phyloP scores from a whole-genome alignment of 2,113 vertebrate species.

The Mesembrinibis cayennensis region DNA sequence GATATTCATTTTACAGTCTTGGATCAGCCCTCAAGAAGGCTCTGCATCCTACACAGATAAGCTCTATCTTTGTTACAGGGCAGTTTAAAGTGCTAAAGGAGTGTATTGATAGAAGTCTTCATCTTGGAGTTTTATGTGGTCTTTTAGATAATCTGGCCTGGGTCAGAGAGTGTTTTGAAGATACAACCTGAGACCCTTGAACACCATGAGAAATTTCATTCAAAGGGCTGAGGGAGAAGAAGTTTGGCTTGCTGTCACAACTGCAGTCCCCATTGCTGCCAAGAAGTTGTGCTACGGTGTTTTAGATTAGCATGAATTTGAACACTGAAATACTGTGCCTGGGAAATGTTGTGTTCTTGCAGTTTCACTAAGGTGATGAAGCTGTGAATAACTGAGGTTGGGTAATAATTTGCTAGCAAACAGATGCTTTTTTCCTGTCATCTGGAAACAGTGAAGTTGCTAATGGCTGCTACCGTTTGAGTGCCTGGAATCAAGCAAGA shows the following conservation, averaged over 20 bases:
- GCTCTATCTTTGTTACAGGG: neutral
- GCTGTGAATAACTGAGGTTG: neutral
- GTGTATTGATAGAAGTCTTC: neutral
- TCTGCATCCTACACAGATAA: neutral
- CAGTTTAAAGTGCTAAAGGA: neutral
- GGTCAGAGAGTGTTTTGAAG: neutral
- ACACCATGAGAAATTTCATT: neutral
- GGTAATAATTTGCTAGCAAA: neutral
- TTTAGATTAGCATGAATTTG: neutral
- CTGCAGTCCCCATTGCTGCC: neutral
- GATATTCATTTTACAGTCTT: neutral
- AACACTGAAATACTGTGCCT: neutral
- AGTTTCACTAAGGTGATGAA: neutral
- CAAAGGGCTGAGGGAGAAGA: neutral
- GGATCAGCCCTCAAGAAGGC: conserved; percentile 38
- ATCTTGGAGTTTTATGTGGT: neutral
- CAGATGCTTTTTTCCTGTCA: neutral
- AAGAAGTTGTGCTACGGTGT: neutral
- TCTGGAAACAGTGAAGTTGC: conserved; percentile 10
- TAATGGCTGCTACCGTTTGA: neutral
- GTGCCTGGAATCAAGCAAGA: conserved; percentile 1
- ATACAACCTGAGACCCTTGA: neutral
- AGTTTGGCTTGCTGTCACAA: neutral
- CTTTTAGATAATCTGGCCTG: neutral
- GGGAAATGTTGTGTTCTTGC: neutral